These are phyloP conservation scores for Gobio occitaniae DNA, from an alignment of 2,797 vertebrate species.

Conservation along the genomic window DNA sequence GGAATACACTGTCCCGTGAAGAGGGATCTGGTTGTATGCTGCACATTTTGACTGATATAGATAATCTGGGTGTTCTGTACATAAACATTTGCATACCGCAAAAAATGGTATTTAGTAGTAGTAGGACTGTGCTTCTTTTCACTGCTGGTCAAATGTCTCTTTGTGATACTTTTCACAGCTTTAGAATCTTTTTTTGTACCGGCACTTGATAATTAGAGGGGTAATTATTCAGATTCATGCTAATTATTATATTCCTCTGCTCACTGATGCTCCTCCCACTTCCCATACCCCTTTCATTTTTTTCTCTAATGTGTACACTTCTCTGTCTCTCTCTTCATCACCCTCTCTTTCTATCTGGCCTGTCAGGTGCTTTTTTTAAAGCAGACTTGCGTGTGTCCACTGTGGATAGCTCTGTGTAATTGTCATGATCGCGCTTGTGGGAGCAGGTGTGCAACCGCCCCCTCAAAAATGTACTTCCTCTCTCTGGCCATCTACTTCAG, in stretches of 20 bases:
- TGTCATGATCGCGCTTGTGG: neutral
- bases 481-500: neutral
- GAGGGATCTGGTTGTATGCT: neutral
- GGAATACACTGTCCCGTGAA: neutral
- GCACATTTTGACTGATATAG: neutral
- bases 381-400: neutral
- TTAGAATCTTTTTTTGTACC: constrained; percentile 24
- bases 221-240: constrained; percentile 69
- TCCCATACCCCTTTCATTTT: neutral
- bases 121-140: neutral
- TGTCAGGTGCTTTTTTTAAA: constrained; percentile 16
- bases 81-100: neutral
- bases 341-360: neutral
- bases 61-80: too few relatives aligned
- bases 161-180: neutral
- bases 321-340: neutral
- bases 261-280: constrained; percentile 50
- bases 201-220: constrained; percentile 70
- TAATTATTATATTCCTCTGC: constrained; percentile 76
- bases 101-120: neutral
- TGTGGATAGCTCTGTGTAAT: constrained; percentile 4
- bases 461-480: constrained; percentile 2
- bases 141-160: neutral
- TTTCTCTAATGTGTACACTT: neutral
- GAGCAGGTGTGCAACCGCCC: constrained; percentile 41